These are phyloP conservation scores for Fringilla coelebs DNA, from an alignment of 2,797 vertebrate species.

Conservation along the genomic window DNA sequence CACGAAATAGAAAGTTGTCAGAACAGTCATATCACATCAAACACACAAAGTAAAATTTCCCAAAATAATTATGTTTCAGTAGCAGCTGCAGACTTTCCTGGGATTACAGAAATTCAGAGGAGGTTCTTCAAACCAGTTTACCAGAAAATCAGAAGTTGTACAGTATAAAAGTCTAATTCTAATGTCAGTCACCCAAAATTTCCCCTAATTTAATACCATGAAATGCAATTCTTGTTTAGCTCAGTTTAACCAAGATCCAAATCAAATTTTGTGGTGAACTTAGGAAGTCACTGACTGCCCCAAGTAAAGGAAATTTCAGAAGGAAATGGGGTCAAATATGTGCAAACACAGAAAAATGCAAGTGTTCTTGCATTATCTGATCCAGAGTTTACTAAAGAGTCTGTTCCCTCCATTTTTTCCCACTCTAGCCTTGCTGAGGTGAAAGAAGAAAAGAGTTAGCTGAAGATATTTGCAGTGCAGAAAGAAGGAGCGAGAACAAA, in stretches of 20 bases:
- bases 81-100: neutral
- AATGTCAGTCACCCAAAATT: neutral
- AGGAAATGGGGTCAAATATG: neutral
- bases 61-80: fast-evolving
- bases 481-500: neutral
- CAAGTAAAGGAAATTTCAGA: neutral
- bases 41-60: neutral
- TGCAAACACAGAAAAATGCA: neutral
- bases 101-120: neutral
- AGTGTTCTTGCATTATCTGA: neutral
- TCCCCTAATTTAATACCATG: neutral
- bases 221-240: neutral
- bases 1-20: neutral
- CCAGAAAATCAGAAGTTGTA: neutral
- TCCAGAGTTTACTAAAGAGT: neutral
- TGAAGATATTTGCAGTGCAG: neutral
- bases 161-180: neutral
- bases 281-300: neutral
- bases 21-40: neutral
- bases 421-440: neutral
- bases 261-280: neutral
- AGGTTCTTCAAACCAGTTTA: neutral
- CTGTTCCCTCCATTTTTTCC: neutral
- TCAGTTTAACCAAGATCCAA: neutral
- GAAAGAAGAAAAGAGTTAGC: neutral